These are phyloP conservation scores for Drosophila athabasca DNA, from an alignment of 1,140 invertebrate genomes.

Conservation along the genomic window DNA sequence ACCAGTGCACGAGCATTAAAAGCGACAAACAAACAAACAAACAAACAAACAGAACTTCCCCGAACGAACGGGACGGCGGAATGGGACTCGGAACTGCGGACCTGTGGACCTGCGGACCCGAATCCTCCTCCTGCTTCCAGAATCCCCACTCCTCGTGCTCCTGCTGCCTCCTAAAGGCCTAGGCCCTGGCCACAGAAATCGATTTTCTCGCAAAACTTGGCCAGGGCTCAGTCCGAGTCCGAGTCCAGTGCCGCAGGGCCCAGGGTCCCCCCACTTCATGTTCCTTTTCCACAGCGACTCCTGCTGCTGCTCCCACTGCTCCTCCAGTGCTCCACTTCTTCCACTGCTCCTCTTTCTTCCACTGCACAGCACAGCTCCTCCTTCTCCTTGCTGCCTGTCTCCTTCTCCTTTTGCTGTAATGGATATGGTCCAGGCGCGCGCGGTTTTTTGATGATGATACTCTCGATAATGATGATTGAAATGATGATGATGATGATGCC, in stretches of 20 bases:
- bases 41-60: conserved; percentile 53
- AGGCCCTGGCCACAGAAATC: conserved; percentile 64
- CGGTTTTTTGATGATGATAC: conserved; percentile 56
- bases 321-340: conserved; percentile 12
- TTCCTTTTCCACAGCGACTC: conserved; percentile 32
- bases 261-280: conserved; percentile 49
- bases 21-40: conserved; percentile 80
- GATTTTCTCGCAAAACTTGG: conserved; percentile 80
- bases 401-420: conserved; percentile 36
- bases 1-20: conserved; percentile 62
- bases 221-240: conserved; percentile 36
- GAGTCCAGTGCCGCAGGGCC: conserved; percentile 20
- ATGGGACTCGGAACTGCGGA: conserved; percentile 21
- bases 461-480: conserved; percentile 34
- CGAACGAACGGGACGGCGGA: conserved; percentile 17
- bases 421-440: conserved; percentile 50
- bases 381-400: neutral
- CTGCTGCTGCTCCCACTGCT: conserved; percentile 21
- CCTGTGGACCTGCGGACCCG: conserved; percentile 34
- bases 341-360: neutral
- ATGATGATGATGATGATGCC: conserved; percentile 30
- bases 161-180: conserved; percentile 51
- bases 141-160: too few species aligned
- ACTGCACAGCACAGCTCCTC: too few species aligned
- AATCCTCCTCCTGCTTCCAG: conserved; percentile 3